Conservation (phyloP, 2,797 vertebrate species). For the Trachurus trachurus region DNA sequence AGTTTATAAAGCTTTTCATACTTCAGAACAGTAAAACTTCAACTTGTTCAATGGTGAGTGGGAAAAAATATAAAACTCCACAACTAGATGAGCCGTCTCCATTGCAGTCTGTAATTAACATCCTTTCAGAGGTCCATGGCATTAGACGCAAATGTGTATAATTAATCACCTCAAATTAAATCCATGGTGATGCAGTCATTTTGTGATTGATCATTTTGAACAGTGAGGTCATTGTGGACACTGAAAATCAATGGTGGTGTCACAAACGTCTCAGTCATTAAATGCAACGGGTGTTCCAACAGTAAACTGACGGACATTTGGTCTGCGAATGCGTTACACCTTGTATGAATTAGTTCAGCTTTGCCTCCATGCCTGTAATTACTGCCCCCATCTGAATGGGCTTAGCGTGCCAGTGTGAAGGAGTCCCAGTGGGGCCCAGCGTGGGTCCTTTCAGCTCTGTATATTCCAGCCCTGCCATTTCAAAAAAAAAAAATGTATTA, state of each 20-base stretch:
- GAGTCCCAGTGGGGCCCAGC: slow-evolving; percentile 84
- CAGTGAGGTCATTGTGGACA: slow-evolving; percentile 36
- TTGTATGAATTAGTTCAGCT: slow-evolving; percentile 85
- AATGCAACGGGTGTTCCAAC: slow-evolving; percentile 51
- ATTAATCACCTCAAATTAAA: slow-evolving; percentile 57
- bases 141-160: slow-evolving; percentile 34
- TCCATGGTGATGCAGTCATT: slow-evolving; percentile 38
- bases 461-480: slow-evolving; percentile 84
- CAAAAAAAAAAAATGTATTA: slow-evolving; percentile 79
- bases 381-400: slow-evolving; percentile 83
- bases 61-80: neutral
- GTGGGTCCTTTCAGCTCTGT: slow-evolving; percentile 83
- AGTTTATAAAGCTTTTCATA: slow-evolving; percentile 4
- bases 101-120: slow-evolving; percentile 26
- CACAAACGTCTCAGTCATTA: slow-evolving; percentile 57
- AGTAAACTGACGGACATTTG: slow-evolving; percentile 72
- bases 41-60: neutral
- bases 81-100: neutral
- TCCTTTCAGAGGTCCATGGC: slow-evolving; percentile 17
- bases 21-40: neutral
- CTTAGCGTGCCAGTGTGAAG: slow-evolving; percentile 81
- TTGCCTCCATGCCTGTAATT: slow-evolving; percentile 83
- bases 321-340: slow-evolving; percentile 73
- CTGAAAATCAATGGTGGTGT: slow-evolving; percentile 52
- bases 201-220: slow-evolving; percentile 54